Conservation (phyloP, 1,140 invertebrate species). For the Solen grandis region DNA sequence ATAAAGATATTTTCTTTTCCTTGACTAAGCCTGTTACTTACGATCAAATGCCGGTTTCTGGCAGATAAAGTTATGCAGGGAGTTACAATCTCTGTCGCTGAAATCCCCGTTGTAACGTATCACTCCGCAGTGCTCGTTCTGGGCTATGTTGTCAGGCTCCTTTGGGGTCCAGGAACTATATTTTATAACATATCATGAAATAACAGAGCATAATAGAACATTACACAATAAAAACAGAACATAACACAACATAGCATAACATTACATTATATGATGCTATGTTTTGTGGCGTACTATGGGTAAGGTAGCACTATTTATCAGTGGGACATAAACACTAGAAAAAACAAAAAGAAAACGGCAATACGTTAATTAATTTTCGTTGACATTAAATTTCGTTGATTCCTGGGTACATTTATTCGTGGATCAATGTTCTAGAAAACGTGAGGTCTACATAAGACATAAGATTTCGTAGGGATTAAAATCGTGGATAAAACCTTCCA, state of each 20-base stretch:
- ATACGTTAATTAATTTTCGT: too few relatives aligned
- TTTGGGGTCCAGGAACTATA: slow-evolving; percentile 25
- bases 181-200: neutral
- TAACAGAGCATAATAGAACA: neutral
- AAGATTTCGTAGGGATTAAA: neutral
- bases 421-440: too few relatives aligned
- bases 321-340: neutral
- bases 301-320: neutral
- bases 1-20: neutral
- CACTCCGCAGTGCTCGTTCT: slow-evolving; percentile 27
- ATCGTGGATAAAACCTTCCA: too few relatives aligned
- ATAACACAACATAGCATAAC: neutral
- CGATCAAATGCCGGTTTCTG: slow-evolving; percentile 1
- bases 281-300: neutral
- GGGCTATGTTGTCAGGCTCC: slow-evolving; percentile 37
- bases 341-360: neutral
- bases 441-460: too few relatives aligned
- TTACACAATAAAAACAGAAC: neutral
- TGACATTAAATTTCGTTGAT: too few relatives aligned
- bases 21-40: neutral
- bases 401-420: too few relatives aligned
- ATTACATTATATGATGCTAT: neutral
- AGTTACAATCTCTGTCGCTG: slow-evolving; percentile 32
- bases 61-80: slow-evolving; percentile 26
- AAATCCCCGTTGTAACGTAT: slow-evolving; percentile 15